These are phyloP conservation scores for Pyxicephalus adspersus DNA, from an alignment of 2,113 vertebrate genomes.

Conservation along the genomic window DNA sequence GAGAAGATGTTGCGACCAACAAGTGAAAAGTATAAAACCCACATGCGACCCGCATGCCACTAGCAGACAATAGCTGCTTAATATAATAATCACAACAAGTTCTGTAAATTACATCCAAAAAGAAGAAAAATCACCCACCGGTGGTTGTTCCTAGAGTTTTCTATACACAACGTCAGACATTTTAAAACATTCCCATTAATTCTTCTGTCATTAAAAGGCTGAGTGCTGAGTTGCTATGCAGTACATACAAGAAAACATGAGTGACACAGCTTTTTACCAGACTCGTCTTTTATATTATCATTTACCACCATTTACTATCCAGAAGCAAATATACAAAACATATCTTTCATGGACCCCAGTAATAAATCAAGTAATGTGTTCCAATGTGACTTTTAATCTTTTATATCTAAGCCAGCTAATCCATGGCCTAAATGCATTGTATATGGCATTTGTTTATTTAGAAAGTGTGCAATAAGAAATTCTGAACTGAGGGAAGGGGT, in stretches of 20 bases:
- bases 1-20: no score
- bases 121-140: no score
- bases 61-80: no score
- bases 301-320: slow-evolving; percentile 12
- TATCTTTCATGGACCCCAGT: slow-evolving; percentile 17
- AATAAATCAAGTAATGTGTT: slow-evolving; percentile 14
- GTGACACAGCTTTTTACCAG: slow-evolving; percentile 8
- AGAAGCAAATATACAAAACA: slow-evolving; percentile 19
- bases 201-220: no score
- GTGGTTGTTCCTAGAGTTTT: no score
- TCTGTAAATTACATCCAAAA: no score
- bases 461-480: slow-evolving; percentile 16
- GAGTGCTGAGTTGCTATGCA: no score
- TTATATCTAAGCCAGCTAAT: slow-evolving; percentile 18
- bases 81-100: no score
- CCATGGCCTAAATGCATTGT: slow-evolving; percentile 1
- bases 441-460: slow-evolving; percentile 26
- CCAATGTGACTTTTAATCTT: slow-evolving; percentile 4
- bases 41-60: no score
- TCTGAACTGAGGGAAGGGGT: slow-evolving; percentile 12
- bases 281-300: slow-evolving; percentile 9
- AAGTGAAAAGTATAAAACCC: no score
- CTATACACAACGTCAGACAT: no score
- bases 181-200: no score
- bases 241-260: background rate